phyloP scores from a whole-genome alignment of 2,888 invertebrate genomes.

The Trichopria drosophilae region DNA sequence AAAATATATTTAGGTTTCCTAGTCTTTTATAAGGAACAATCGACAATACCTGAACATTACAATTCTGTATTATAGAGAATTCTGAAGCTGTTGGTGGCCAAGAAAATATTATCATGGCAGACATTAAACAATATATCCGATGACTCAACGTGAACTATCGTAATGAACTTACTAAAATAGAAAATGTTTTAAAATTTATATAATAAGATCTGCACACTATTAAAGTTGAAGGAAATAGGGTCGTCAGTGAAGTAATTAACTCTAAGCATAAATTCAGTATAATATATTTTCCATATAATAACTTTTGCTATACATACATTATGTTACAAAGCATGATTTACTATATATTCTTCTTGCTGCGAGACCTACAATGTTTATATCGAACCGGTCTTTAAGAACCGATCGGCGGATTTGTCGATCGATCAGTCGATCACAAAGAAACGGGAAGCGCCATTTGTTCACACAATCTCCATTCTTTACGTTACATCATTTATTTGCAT shows the following conservation, averaged over 20 bases:
- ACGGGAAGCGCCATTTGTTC: constrained; percentile 23
- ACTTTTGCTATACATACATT: constrained; percentile 59
- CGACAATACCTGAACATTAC: no score
- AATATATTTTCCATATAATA: constrained; percentile 60
- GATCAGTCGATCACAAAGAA: constrained; percentile 26
- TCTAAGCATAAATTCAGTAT: constrained; percentile 54
- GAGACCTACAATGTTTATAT: constrained; percentile 43
- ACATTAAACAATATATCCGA: no score
- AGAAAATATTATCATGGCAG: no score
- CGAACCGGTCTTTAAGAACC: constrained; percentile 32
- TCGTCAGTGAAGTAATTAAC: constrained; percentile 17
- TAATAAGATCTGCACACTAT: no score
- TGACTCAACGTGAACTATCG: no score
- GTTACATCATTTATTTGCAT: constrained; percentile 8
- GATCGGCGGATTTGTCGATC: neutral
- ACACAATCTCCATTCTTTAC: constrained; percentile 31
- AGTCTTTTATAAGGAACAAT: no score
- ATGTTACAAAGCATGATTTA: constrained; percentile 58
- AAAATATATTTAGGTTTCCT: no score
- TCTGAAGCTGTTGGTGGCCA: no score
- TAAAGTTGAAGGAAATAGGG: no score
- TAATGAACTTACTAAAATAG: no score
- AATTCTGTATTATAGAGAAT: no score
- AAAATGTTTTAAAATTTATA: no score
- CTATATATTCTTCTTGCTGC: constrained; percentile 48